Percentiles rank a stretch among this genome's conserved stretches.
Evolutionary conservation across 2,888 invertebrate species (phyloP).

Genomic region (Rhagium mordax): DNA sequence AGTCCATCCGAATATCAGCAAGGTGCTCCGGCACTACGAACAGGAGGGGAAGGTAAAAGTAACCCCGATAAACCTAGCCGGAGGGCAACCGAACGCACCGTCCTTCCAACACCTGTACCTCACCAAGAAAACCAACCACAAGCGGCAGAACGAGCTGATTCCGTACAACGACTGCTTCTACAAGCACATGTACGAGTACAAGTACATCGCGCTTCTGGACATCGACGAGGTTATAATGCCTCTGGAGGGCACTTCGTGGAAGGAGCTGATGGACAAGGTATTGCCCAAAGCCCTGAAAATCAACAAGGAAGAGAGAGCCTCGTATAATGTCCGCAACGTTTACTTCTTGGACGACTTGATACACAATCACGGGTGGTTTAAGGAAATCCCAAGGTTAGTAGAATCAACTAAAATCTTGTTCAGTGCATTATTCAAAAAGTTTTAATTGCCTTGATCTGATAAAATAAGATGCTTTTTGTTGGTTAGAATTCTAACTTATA

Average conservation of each 20-base stretch:
- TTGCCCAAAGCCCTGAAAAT: constrained; percentile 79
- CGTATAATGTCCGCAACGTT: constrained; percentile 92
- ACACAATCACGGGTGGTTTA: constrained; percentile 86
- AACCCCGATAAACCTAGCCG: constrained; percentile 76
- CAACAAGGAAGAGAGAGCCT: constrained; percentile 79
- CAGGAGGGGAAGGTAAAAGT: constrained; percentile 75
- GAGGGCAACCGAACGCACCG: constrained; percentile 92
- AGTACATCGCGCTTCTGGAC: constrained; percentile 92
- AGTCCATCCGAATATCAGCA: constrained; percentile 93
- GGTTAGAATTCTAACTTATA: too few relatives aligned
- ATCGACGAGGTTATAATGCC: constrained; percentile 97
- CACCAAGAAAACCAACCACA: constrained; percentile 92
- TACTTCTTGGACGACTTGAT: constrained; percentile 93
- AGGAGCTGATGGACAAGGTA: constrained; percentile 80
- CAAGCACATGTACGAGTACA: constrained; percentile 91
- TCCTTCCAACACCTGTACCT: constrained; percentile 92
- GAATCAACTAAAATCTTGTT: too few relatives aligned
- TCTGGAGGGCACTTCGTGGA: constrained; percentile 81
- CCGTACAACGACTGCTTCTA: constrained; percentile 98
- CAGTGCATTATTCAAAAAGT: too few relatives aligned
- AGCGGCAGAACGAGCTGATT: constrained; percentile 94
- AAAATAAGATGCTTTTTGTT: too few relatives aligned
- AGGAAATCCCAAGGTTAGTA: constrained; percentile 77
- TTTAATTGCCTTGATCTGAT: too few relatives aligned
- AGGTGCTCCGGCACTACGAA: constrained; percentile 79